phyloP scores from a whole-genome alignment of 2,113 vertebrate species.

The Cheilinus undulatus region DNA sequence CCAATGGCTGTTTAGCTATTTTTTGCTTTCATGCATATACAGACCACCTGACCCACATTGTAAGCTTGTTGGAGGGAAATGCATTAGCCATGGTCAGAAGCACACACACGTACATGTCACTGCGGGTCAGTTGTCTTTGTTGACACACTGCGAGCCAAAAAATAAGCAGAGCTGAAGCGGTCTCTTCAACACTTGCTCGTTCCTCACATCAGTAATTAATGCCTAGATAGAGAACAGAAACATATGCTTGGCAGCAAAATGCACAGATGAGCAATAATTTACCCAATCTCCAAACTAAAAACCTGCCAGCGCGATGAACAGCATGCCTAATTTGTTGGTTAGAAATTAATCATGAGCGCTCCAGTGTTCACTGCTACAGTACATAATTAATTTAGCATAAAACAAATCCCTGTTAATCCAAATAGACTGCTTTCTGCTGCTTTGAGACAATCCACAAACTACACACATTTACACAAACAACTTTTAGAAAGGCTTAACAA shows the following conservation, averaged over 20 bases:
- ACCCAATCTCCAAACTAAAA: conserved; percentile 8
- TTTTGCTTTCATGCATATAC: conserved; percentile 45
- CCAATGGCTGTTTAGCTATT: conserved; percentile 54
- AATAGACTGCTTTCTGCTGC: background rate
- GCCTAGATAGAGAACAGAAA: background rate
- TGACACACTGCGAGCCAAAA: conserved; percentile 9
- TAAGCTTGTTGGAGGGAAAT: conserved; percentile 50
- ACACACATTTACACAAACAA: background rate
- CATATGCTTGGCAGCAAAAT: background rate
- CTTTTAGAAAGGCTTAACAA: too few species aligned
- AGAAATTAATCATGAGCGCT: background rate
- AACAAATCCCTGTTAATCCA: background rate
- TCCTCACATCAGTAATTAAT: background rate
- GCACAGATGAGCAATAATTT: background rate
- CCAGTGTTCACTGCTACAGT: background rate
- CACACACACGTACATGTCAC: conserved; percentile 71
- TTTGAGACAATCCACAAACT: background rate
- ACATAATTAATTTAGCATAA: conserved; percentile 6
- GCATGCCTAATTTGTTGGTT: background rate
- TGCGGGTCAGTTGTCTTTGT: conserved; percentile 52
- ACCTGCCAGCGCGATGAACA: background rate
- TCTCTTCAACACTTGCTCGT: background rate
- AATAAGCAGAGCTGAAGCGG: background rate
- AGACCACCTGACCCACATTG: conserved; percentile 64
- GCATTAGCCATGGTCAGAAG: conserved; percentile 62